phyloP scores from a whole-genome alignment of 2,888 invertebrate species.

The Iselma pallidipennis region DNA sequence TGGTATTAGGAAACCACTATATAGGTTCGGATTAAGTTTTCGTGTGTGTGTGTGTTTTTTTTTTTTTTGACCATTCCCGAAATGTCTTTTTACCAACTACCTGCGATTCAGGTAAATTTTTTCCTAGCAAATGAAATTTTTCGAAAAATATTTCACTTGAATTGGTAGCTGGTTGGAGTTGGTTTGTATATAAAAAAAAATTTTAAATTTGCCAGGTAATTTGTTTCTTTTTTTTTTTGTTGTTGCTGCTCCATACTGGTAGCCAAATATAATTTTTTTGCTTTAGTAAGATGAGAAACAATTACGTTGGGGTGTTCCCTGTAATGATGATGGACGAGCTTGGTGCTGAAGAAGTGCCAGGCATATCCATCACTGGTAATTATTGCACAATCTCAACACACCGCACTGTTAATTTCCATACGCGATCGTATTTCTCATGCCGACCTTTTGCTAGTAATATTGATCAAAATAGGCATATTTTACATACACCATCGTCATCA shows the following conservation, averaged over 20 bases:
- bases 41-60: background rate
- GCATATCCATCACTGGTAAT: background rate
- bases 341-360: background rate
- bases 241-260: background rate
- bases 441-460: slow-evolving; percentile 3
- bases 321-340: slow-evolving; percentile 5
- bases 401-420: background rate
- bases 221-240: background rate
- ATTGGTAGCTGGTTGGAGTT: too few species aligned
- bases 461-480: slow-evolving; percentile 7
- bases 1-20: too few species aligned
- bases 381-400: background rate
- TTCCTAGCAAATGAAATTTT: background rate
- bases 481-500: background rate
- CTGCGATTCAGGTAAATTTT: slow-evolving; percentile 18
- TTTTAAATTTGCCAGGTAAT: too few species aligned
- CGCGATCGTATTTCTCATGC: background rate
- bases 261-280: background rate
- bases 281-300: background rate
- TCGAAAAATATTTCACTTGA: too few species aligned
- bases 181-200: too few species aligned
- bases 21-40: too few species aligned
- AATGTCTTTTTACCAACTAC: slow-evolving; percentile 10
- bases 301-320: slow-evolving; percentile 2
- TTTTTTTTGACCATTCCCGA: background rate